phyloP scores from a whole-genome alignment of 2,888 invertebrate species.

The Dynastes hyllus region DNA sequence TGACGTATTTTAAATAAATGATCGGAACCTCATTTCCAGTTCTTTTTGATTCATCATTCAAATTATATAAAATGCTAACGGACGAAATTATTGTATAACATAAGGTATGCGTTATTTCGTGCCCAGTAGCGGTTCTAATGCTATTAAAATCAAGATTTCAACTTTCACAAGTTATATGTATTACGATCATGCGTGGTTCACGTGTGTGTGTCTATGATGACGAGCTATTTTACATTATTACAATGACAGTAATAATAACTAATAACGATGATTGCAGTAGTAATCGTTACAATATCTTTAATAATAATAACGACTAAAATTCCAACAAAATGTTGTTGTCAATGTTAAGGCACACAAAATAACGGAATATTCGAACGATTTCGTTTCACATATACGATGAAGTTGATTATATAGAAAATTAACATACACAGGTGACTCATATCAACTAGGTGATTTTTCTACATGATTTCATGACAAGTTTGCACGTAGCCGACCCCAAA shows the following conservation, averaged over 20 bases:
- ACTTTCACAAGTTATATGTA: slow-evolving; percentile 48
- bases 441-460: no score
- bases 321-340: not conserved
- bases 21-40: not conserved
- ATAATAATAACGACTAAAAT: slow-evolving; percentile 12
- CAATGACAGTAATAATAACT: slow-evolving; percentile 25
- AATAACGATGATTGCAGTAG: slow-evolving; percentile 14
- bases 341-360: not conserved
- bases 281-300: not conserved
- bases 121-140: slow-evolving; percentile 48
- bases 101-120: slow-evolving; percentile 45
- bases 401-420: slow-evolving; percentile 25
- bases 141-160: slow-evolving; percentile 45
- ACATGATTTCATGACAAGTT: no score
- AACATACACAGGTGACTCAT: not conserved
- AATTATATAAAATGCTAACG: slow-evolving; percentile 24
- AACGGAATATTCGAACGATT: slow-evolving; percentile 3
- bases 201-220: slow-evolving; percentile 27
- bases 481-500: no score
- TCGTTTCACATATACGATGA: slow-evolving; percentile 21
- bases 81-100: slow-evolving; percentile 46
- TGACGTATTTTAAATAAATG: slow-evolving; percentile 2
- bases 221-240: slow-evolving; percentile 9
- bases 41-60: not conserved
- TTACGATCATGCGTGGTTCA: slow-evolving; percentile 48